A percentile compares a stretch with the other conserved stretches of the same genome.
These are phyloP conservation scores for Torymus auratus DNA, from an alignment of 2,888 invertebrate genomes.

Conservation along the genomic window DNA sequence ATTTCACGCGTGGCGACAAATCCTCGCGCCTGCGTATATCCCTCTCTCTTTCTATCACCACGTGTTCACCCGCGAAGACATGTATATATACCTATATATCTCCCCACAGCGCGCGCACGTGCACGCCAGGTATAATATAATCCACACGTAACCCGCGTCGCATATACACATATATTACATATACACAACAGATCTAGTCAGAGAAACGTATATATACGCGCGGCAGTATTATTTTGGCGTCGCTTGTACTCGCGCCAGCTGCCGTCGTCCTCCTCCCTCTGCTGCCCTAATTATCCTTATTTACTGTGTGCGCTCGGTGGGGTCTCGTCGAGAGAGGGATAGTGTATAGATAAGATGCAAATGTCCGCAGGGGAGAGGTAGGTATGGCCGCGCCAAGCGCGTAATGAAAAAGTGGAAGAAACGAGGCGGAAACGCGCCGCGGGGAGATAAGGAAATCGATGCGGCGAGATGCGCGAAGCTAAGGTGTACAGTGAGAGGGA, in stretches of 20 bases:
- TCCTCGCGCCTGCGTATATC: background rate
- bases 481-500: too few relatives aligned
- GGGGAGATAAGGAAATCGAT: conserved; percentile 15
- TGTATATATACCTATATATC: too few relatives aligned
- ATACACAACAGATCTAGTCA: background rate
- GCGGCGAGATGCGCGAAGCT: conserved; percentile 6
- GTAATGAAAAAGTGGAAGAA: background rate
- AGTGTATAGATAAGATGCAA: conserved; percentile 38
- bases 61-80: background rate
- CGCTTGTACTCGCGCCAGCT: conserved; percentile 30
- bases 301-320: conserved; percentile 10
- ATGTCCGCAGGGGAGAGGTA: background rate
- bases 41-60: conserved; percentile 5
- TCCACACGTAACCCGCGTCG: background rate
- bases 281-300: conserved; percentile 51
- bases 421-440: conserved; percentile 18
- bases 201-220: background rate
- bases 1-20: conserved; percentile 2
- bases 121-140: background rate
- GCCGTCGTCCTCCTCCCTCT: conserved; percentile 21
- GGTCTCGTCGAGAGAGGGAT: background rate
- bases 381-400: background rate
- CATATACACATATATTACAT: background rate
- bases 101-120: background rate
- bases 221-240: conserved; percentile 38